Evolutionary conservation across 2,888 invertebrate species (phyloP), one percentile per base, ranked within the genome.

Genomic region (Idaea biselata): DNA sequence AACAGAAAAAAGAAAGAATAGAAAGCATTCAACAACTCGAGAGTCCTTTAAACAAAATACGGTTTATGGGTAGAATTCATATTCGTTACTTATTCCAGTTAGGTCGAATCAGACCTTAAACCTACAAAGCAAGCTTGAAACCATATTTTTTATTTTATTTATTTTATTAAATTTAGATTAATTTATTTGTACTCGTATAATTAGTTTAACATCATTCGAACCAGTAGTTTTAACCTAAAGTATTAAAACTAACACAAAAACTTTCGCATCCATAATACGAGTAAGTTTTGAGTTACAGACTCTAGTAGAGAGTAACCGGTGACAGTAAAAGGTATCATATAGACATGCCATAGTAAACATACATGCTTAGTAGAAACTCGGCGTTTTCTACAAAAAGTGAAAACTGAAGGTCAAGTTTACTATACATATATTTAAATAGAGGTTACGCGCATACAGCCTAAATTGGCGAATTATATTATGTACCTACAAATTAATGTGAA

Each of bases 331-430:
- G 14, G 44, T 44, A 44, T 44, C 8, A 44, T 44, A 33, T 33
- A n/a, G n/a, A n/a, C n/a, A 25, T 25, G 25, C 25, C 33, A 44
- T 11, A 44, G 44, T 14, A 44, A 44, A 44, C 44, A 44, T 14
- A 44, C 44, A 7, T 44, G 44, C 33, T 44, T 44, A 65, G 59
- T 66, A 66, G 66, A 69, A 66, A 64, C 60, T 61, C 33, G 32
- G 18, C 56, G 55, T 56, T 65, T 65, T 65, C 56, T 68, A 60
- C 58, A 55, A 58, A 56, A 18, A 64, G 65, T 59, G 65, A 66
- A 66, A 67, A 61, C 18, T 56, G 56, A 63, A 67, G 67, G 68
- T 68, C 63, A 70, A 55, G 64, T 61, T 65, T 66, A 61, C 60
- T 63, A 56, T 53, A 55, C 58, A 60, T 58, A 16, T 56, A 56